Conservation (phyloP, 2,888 invertebrate species). For the Orthosia gracilis region DNA sequence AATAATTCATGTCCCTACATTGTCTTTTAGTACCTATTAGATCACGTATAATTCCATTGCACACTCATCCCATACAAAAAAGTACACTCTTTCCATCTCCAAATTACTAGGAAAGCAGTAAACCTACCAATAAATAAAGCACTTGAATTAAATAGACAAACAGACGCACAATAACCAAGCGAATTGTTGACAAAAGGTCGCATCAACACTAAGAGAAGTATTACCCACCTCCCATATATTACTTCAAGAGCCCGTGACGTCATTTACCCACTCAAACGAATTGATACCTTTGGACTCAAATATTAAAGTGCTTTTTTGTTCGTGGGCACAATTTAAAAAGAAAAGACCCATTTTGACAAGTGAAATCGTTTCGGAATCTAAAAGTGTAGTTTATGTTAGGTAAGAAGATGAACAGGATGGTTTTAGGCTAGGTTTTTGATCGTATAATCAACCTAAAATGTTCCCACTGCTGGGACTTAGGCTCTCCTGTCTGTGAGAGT, state of each 20-base stretch:
- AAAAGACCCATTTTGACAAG: constrained; percentile 52
- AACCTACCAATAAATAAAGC: constrained; percentile 41
- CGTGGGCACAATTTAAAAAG: constrained; percentile 31
- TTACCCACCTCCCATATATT: constrained; percentile 46
- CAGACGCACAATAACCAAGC: constrained; percentile 45
- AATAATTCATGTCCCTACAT: background rate
- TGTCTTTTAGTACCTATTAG: constrained; percentile 1
- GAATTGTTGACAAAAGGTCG: constrained; percentile 47
- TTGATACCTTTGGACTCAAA: constrained; percentile 29
- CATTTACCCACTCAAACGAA: constrained; percentile 48
- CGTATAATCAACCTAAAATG: constrained; percentile 1
- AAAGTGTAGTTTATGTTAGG: constrained; percentile 33
- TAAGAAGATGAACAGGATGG: constrained; percentile 30
- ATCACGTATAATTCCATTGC: constrained; percentile 4
- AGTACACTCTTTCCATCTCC: background rate
- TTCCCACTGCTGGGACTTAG: background rate
- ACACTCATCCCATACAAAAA: background rate
- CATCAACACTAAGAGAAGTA: constrained; percentile 40
- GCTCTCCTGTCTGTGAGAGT: background rate
- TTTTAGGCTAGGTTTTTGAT: constrained; percentile 11
- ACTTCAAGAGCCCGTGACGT: constrained; percentile 51
- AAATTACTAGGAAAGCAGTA: constrained; percentile 26
- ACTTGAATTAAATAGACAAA: constrained; percentile 52
- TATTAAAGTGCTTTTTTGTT: constrained; percentile 55
- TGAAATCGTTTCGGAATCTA: constrained; percentile 46